phyloP scores from a whole-genome alignment of 2,113 vertebrate genomes.

The Pseudolaguvia tuberculata region DNA sequence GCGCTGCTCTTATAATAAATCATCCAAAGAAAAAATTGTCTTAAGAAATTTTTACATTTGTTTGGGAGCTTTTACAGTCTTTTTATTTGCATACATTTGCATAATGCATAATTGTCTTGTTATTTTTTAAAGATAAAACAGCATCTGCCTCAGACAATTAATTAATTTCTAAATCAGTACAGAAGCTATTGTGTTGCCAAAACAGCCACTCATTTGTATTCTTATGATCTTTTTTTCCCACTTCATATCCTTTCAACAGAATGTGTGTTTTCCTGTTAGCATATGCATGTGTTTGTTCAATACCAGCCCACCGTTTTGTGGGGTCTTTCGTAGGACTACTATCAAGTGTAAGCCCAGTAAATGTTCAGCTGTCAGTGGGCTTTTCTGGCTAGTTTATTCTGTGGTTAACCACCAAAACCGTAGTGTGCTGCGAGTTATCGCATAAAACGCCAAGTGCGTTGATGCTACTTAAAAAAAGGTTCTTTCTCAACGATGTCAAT shows the following conservation, averaged over 20 bases:
- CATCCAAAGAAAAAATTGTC: too few species aligned
- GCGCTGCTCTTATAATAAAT: too few species aligned
- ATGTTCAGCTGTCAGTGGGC: neutral
- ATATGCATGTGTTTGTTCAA: neutral
- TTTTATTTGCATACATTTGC: too few species aligned
- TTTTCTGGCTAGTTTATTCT: neutral
- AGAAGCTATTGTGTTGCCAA: neutral
- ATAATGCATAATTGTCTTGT: too few species aligned
- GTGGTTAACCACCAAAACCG: conserved; percentile 7
- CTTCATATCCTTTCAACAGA: neutral
- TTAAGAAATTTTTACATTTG: too few species aligned
- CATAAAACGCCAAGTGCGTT: conserved; percentile 5
- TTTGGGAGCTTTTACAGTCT: too few species aligned
- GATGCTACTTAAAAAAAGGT: neutral
- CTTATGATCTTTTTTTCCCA: neutral
- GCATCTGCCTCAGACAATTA: neutral
- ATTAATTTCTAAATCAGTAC: conserved; percentile 11
- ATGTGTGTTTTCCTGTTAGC: too few species aligned
- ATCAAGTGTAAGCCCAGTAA: neutral
- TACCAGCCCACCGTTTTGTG: neutral
- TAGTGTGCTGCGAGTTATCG: neutral
- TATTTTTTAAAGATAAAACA: too few species aligned
- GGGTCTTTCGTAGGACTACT: neutral
- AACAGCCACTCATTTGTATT: neutral
- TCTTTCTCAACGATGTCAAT: neutral